phyloP scores from a whole-genome alignment of 2,113 vertebrate genomes.

The Nesoenas mayeri region DNA sequence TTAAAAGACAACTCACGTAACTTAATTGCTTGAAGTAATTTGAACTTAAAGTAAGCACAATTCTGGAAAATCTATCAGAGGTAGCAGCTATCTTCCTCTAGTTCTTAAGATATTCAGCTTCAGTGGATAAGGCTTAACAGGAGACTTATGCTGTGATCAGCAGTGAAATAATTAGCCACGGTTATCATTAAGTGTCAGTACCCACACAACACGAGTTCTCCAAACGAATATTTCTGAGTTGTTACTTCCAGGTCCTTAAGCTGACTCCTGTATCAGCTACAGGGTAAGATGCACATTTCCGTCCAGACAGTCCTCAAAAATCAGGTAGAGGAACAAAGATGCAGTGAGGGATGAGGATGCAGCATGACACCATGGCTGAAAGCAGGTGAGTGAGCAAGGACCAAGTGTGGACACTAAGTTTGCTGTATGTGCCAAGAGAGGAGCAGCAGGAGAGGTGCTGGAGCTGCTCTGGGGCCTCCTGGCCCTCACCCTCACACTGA shows the following conservation, averaged over 20 bases:
- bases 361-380: accelerated
- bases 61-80: background rate
- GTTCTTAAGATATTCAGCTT: background rate
- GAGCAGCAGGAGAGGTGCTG: background rate
- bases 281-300: background rate
- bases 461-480: background rate
- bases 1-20: background rate
- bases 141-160: background rate
- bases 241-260: background rate
- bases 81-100: background rate
- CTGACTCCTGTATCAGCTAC: background rate
- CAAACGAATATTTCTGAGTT: background rate
- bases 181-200: background rate
- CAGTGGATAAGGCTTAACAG: background rate
- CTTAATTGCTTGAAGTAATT: constrained; percentile 26
- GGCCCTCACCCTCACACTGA: background rate
- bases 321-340: background rate
- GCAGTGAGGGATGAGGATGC: background rate
- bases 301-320: background rate
- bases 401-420: accelerated
- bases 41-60: background rate
- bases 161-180: background rate
- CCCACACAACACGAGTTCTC: too few relatives aligned
- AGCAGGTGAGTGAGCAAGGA: background rate
- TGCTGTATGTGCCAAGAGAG: background rate